phyloP scores from a whole-genome alignment of 2,797 vertebrate species.

The Taeniopygia guttata region DNA sequence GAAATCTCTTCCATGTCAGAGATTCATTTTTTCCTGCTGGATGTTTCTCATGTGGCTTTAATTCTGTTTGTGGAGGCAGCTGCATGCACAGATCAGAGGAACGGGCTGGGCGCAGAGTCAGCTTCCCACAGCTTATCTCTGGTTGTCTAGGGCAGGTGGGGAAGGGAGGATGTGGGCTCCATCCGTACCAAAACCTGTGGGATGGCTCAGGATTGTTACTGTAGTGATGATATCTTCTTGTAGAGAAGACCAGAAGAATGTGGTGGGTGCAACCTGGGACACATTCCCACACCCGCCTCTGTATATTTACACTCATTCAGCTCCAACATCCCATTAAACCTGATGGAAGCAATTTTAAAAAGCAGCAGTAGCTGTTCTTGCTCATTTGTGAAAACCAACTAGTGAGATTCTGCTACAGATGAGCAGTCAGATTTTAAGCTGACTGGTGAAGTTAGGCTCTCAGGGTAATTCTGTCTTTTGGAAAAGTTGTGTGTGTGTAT shows the following conservation, averaged over 20 bases:
- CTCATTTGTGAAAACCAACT: conserved; percentile 36
- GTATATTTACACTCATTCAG: conserved; percentile 19
- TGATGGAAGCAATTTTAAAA: conserved; percentile 44
- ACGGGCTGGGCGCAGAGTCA: neutral
- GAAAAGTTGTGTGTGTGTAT: neutral
- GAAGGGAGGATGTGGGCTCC: neutral
- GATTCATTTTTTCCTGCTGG: neutral
- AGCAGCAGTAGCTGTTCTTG: conserved; percentile 38
- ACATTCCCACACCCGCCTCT: conserved; percentile 29
- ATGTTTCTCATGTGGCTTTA: neutral
- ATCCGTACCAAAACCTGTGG: neutral
- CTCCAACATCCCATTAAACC: conserved; percentile 33
- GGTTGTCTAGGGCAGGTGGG: neutral
- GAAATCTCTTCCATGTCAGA: neutral
- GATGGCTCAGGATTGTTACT: conserved; percentile 1
- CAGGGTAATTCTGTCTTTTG: neutral
- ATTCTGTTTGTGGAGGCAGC: neutral
- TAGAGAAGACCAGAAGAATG: conserved; percentile 39
- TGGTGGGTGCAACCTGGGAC: conserved; percentile 38
- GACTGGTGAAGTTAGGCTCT: neutral
- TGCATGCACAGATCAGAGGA: neutral
- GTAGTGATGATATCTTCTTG: conserved; percentile 3
- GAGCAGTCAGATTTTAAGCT: conserved; percentile 39
- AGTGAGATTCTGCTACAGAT: conserved; percentile 14
- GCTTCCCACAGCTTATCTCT: neutral